Evolutionary conservation across 2,888 invertebrate genomes (phyloP), one percentile per base, ranked within the genome.

Genomic region (Theretra japonica): DNA sequence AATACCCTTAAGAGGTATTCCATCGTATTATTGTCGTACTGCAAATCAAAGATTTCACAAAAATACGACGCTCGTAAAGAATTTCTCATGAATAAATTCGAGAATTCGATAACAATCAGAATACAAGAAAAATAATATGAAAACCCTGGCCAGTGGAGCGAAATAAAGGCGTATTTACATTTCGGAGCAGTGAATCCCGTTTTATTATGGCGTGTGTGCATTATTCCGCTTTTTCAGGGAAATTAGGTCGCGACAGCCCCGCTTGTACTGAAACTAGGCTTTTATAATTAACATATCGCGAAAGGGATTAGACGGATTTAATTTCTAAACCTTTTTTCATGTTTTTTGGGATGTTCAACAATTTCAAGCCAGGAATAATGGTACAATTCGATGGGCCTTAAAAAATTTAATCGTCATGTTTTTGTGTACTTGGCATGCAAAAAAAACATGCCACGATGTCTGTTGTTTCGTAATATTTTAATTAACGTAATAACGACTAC

Each of bases 51-150:
- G n/a, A 62, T 33, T 62, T 62, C 65, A 60, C 60, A 48, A 65
- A 17, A 65, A 48, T 23, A 17, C 53, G 41, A 23, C 6, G 23
- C 6, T 41, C 21, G 41, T 65, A 65, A 65, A 65, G 23, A 21
- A 65, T 41, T 62, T 48, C 48, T 25, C 65, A 65, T 65, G 48
- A 65, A 65, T 65, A 65, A 17, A 62, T 21, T 21, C 33, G 33
- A 41, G 41, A 65, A 48, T 23, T 65, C 65, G 65, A 65, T 65
- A 65, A 65, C 65, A 65, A 65, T 62, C 62, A 11, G 62, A 62
- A 62, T 65, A 65, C 23, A 65, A 65, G 62, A 65, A 41, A 65
- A 65, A 65, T 65, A 48, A 48, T 48, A 65, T 48, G 65, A 65
- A 62, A 58, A 65, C 48, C 65, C 41, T 23, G 65, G 48, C 23